These are phyloP conservation scores for Trichomalopsis sarcophagae DNA, from an alignment of 1,140 invertebrate genomes.

Conservation along the genomic window DNA sequence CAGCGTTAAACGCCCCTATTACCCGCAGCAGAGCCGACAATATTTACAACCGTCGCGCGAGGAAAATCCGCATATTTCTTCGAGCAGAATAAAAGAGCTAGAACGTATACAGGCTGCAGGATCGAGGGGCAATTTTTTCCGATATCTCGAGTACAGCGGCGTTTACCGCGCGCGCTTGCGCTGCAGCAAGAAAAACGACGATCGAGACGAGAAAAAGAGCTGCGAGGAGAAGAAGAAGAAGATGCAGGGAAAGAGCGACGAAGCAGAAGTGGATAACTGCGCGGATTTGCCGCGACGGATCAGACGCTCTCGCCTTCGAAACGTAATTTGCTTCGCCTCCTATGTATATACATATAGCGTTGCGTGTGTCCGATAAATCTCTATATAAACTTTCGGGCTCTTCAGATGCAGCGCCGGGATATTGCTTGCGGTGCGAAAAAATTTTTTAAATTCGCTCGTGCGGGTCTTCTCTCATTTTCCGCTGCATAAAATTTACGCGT, in stretches of 20 bases:
- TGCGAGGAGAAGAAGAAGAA: background rate
- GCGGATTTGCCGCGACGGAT: conserved; percentile 5
- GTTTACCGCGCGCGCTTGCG: background rate
- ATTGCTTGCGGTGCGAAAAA: conserved; percentile 11
- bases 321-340: conserved; percentile 14
- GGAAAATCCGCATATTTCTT: too few species aligned
- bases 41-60: too few species aligned
- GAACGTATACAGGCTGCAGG: background rate
- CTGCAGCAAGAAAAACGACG: background rate
- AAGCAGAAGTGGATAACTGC: conserved; percentile 30
- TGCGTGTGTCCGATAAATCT: background rate
- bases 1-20: too few species aligned
- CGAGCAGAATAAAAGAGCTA: too few species aligned
- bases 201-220: background rate
- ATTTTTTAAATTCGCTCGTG: background rate
- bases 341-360: background rate
- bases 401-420: background rate
- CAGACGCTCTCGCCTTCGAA: conserved; percentile 11
- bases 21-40: too few species aligned
- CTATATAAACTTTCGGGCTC: conserved; percentile 7
- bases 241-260: background rate
- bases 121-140: background rate
- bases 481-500: background rate
- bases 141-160: too few species aligned
- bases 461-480: background rate